phyloP scores from a whole-genome alignment of 2,888 invertebrate genomes.

The Leptodirus hochenwartii region DNA sequence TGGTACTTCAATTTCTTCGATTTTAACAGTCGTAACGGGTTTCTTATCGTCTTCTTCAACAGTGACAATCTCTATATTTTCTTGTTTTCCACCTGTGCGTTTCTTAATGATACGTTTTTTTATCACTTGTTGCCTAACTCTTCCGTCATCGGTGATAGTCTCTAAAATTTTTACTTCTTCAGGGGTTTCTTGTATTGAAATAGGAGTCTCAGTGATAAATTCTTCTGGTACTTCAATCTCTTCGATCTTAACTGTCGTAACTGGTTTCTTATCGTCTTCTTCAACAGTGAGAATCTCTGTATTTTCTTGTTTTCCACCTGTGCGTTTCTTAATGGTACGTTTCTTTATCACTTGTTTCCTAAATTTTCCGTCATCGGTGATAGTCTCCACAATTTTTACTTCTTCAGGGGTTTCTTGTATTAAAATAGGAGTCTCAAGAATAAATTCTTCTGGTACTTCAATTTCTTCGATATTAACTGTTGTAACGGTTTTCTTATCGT shows the following conservation, averaged over 20 bases:
- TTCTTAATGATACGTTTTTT: conserved; percentile 21
- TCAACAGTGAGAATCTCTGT: conserved; percentile 19
- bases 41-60: conserved; percentile 18
- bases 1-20: conserved; percentile 7
- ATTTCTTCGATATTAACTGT: conserved; percentile 24
- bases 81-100: conserved; percentile 22
- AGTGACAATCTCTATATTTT: conserved; percentile 24
- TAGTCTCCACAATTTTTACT: conserved; percentile 18
- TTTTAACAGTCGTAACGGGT: conserved; percentile 15
- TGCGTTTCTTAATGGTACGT: conserved; percentile 14
- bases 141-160: conserved; percentile 15
- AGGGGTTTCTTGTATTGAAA: conserved; percentile 16
- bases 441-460: conserved; percentile 14
- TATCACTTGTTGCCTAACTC: conserved; percentile 7
- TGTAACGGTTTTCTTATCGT: conserved; percentile 25
- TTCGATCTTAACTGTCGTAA: conserved; percentile 16
- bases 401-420: conserved; percentile 17
- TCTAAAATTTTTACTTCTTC: conserved; percentile 10
- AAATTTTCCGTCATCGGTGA: conserved; percentile 14
- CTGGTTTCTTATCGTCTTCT: conserved; percentile 25
- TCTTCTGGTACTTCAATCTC: conserved; percentile 11
- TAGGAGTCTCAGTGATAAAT: conserved; percentile 22
- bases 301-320: conserved; percentile 17
- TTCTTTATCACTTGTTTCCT: conserved; percentile 16
- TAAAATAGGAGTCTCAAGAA: too few relatives aligned